phyloP scores from a whole-genome alignment of 2,888 invertebrate species.

The Ophonus ardosiacus region DNA sequence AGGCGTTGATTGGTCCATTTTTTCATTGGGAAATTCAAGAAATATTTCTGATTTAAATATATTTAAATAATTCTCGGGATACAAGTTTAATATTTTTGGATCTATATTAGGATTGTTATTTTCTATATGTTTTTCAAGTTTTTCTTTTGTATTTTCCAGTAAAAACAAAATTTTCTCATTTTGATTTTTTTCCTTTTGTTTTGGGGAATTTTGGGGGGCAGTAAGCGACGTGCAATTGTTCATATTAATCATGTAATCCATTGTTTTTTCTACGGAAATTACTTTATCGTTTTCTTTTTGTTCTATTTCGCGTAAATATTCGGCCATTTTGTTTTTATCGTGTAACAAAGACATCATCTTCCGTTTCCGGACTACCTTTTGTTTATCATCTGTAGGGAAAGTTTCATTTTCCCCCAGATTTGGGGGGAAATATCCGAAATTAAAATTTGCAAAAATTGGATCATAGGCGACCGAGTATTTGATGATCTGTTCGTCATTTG shows the following conservation, averaged over 20 bases:
- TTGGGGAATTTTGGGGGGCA: not conserved
- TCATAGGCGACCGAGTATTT: constrained; percentile 41
- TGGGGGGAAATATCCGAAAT: not conserved
- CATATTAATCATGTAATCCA: not conserved
- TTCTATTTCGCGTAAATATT: constrained; percentile 34
- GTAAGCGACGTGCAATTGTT: not conserved
- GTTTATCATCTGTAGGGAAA: not conserved
- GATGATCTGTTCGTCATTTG: not conserved
- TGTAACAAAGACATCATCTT: constrained; percentile 45
- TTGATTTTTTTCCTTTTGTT: constrained; percentile 1
- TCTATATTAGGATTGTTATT: not conserved
- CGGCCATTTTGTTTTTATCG: constrained; percentile 20
- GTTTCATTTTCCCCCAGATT: not conserved
- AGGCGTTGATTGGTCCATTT: not conserved
- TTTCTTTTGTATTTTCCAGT: constrained; percentile 16
- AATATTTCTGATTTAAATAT: not conserved
- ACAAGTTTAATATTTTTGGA: not conserved
- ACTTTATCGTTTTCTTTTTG: not conserved
- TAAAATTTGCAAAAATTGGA: constrained; percentile 18
- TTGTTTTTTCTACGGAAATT: not conserved
- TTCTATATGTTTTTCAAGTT: constrained; percentile 14
- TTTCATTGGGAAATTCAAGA: not conserved
- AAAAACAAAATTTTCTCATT: not conserved
- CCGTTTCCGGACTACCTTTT: constrained; percentile 18
- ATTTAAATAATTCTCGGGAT: constrained; percentile 4